Evolutionary conservation across 1,140 invertebrate species (phyloP).

Genomic region (Epicauta chinensis): DNA sequence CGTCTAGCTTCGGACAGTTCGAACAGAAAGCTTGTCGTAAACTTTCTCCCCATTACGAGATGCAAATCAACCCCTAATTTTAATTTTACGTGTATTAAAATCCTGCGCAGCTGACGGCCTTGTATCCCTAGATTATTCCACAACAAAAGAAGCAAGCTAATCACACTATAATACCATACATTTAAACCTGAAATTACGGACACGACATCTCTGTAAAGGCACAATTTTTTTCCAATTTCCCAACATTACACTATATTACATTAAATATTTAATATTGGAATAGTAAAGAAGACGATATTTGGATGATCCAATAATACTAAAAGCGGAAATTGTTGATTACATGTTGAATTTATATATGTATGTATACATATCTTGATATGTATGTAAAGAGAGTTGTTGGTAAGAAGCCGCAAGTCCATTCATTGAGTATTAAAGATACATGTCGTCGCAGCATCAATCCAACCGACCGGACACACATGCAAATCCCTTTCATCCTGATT

Average conservation of each 20-base stretch:
- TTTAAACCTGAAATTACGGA: constrained; percentile 27
- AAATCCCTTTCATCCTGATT: constrained; percentile 28
- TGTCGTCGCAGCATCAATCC: constrained; percentile 14
- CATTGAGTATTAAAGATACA: constrained; percentile 18
- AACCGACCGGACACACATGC: constrained; percentile 25
- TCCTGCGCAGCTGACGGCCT: constrained; percentile 45
- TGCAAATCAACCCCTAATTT: constrained; percentile 56
- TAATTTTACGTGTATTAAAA: constrained; percentile 56
- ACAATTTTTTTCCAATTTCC: no score
- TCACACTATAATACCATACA: constrained; percentile 33
- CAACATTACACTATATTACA: no score
- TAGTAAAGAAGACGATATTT: no score
- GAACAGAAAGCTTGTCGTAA: constrained; percentile 22
- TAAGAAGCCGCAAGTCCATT: constrained; percentile 24
- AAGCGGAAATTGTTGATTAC: no score
- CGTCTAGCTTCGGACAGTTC: constrained; percentile 10
- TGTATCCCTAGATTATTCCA: constrained; percentile 33
- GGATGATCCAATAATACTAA: no score
- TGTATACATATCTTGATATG: no score
- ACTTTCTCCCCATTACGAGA: constrained; percentile 51
- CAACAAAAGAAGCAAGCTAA: constrained; percentile 36
- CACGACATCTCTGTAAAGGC: not conserved
- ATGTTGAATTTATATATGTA: no score
- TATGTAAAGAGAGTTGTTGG: constrained; percentile 8
- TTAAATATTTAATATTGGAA: no score